A percentile compares a stretch with the other conserved stretches of the same genome.
phyloP scores from a whole-genome alignment of 2,113 vertebrate species.

The Pelusios castaneus region DNA sequence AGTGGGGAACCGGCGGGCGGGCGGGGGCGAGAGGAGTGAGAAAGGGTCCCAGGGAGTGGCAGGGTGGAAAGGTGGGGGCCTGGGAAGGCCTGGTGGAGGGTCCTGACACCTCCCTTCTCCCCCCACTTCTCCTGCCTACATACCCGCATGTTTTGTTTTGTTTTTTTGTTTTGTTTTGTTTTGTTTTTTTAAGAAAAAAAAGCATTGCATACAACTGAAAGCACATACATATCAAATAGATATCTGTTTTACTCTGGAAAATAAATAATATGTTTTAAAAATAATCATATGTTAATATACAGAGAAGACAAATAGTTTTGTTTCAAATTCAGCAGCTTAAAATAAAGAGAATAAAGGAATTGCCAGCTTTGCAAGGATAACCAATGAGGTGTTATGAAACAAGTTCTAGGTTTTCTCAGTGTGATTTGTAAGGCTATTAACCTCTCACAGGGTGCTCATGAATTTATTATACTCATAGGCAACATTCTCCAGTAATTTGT shows the following conservation, averaged over 20 bases:
- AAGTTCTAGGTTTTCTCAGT: conserved; percentile 6
- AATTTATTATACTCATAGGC: conserved; percentile 44
- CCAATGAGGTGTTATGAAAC: conserved; percentile 58
- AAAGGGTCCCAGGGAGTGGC: too few species aligned
- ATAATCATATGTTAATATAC: conserved; percentile 27
- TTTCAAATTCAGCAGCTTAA: conserved; percentile 15
- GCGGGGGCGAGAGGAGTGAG: too few species aligned
- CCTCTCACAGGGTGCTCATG: conserved; percentile 33
- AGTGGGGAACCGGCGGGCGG: too few species aligned
- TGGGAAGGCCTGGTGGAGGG: too few species aligned
- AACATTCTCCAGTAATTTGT: conserved; percentile 45
- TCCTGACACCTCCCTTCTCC: too few species aligned
- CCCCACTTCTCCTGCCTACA: too few species aligned
- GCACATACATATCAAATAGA: conserved; percentile 3
- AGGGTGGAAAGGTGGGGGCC: too few species aligned
- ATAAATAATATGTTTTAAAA: conserved; percentile 20
- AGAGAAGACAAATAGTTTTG: conserved; percentile 13
- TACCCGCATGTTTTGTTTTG: too few species aligned
- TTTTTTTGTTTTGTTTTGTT: too few species aligned
- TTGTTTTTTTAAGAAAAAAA: too few species aligned
- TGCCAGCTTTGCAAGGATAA: conserved; percentile 39
- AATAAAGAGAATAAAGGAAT: conserved; percentile 4
- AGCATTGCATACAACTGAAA: conserved; percentile 34
- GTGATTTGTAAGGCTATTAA: conserved; percentile 59
- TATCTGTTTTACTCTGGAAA: conserved; percentile 17